Base-by-base conservation (phyloP, 2,888 invertebrate genomes). In the Buathra laborator region DNA sequence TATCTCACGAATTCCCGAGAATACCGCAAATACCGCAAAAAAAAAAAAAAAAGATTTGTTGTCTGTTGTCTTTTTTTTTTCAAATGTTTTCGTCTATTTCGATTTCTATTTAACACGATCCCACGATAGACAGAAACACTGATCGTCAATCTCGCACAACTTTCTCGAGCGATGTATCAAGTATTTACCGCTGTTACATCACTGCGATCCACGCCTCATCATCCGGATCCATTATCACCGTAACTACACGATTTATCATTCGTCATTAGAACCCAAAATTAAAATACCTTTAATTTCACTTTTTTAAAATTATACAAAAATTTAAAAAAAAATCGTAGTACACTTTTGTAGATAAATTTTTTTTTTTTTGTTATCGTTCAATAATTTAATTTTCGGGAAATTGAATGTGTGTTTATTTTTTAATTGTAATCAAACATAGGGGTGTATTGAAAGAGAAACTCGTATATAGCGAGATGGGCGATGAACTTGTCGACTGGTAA, bases 401-500 rank as follows among this genome's bases (percentile, higher is more conserved):
- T 32, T n/a, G 6, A 62, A 29, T 62, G 6, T 59, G 2, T 29
- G 2, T 29, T 24, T 59, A 12, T 48, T 48, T 48, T 48, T 48
- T 2, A 6, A n/a, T 1, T 4, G 0, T 14, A 62, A 24, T 62
- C 14, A 29, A 62, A 3, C 14, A 12, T 48, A 62, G 62, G 56
- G 56, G 19, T 56, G 56, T 19, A 24, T 12, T 62, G 14, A 29
- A 32, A 4, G 9, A 16, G 9, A 62, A 32, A 10, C 29, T 37
- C 37, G 37, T 9, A 46, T 29, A 32, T 14, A 12, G n/a, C 9
- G 53, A 46, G 7, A 24, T 48, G 56, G 29, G 67, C 44, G 51
- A 37, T 59, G 43, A 53, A 75, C 67, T 72, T 76, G 72, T 81
- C 77, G 78, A 81, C 78, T 68, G 53, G 14, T 74, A 51, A 19